Evolutionary conservation across 2,888 invertebrate species (phyloP).

Genomic region (Taenaris catops): DNA sequence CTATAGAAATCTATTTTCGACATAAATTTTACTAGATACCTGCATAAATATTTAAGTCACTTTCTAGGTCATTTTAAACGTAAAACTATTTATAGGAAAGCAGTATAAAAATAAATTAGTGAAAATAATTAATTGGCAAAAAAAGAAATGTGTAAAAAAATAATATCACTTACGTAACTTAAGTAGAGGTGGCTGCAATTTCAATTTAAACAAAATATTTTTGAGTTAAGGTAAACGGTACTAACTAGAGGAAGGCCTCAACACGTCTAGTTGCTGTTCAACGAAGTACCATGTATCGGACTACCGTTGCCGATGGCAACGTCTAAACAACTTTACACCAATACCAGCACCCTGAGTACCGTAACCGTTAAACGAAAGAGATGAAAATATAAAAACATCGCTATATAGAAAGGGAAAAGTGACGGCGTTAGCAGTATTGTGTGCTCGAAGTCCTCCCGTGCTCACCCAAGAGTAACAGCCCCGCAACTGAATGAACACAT

Average conservation of each 20-base stretch:
- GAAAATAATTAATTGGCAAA: too few species aligned
- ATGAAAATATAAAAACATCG: constrained; percentile 32
- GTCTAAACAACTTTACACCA: constrained; percentile 65
- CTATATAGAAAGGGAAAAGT: constrained; percentile 43
- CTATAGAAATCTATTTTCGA: too few species aligned
- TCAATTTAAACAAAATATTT: constrained; percentile 6
- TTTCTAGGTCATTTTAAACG: constrained; percentile 1
- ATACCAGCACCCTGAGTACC: constrained; percentile 50
- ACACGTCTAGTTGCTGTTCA: constrained; percentile 49
- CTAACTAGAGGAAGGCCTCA: constrained; percentile 49
- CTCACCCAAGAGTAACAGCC: constrained; percentile 66
- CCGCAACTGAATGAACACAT: constrained; percentile 59
- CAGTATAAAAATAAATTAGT: too few species aligned
- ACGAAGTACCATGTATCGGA: constrained; percentile 57
- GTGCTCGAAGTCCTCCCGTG: constrained; percentile 53
- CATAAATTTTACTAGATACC: too few species aligned
- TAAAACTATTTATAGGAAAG: background rate
- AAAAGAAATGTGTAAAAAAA: too few species aligned
- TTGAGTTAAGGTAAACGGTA: constrained; percentile 30
- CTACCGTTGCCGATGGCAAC: constrained; percentile 71
- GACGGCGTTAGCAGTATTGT: constrained; percentile 55
- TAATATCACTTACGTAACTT: constrained; percentile 12
- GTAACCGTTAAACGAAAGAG: constrained; percentile 45
- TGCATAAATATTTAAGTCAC: background rate
- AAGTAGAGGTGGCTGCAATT: constrained; percentile 1